Base-by-base conservation (phyloP, 64 coral and sea anemone species). In the Pachyseris speciosa region DNA sequence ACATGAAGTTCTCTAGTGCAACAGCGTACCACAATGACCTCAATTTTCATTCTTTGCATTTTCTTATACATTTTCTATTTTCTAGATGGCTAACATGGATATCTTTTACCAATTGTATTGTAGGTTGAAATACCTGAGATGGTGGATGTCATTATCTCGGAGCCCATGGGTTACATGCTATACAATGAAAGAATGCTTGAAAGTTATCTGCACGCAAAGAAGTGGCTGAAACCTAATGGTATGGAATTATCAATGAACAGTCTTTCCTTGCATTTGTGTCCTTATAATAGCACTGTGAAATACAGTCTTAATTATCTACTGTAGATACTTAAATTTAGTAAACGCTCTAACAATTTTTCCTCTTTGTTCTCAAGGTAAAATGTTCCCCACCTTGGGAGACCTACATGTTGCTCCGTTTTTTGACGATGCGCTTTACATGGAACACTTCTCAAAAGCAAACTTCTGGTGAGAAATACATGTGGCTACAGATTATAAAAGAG, bases 111-210 rank as follows among this genome's bases (percentile, higher is more conserved):
- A n/a, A 11, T 12, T 32, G 10, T 26, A 61, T 64, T 52, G n/a
- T 72, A 98, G 96, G 71, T 98, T 48, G 89, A 98, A 6, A 95
- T 98, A 74, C 96, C 96, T 39, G 96, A 98, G 70, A 55, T 89
- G 80, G 93, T 98, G 25, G 96, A 98, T 79, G 67, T 95, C 7
- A 98, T 98, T 5, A 95, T 98, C 15, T 98, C 96, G 24, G 96
- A 98, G 52, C 96, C 96, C 65, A 98, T 98, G 96, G 96, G 96
- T 11, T 98, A 98, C 51, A 98, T 98, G 96, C 45, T 98, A 1
- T 94, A 89, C 41, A 98, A 98, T 65, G 96, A 98, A 53, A 78
- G 96, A 60, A 98, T 98, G 96, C 41, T 98, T 24, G 96, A 98
- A 52, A 98, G 96, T 64, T 98, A 94, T 79, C 53, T 98, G 15